Base-by-base conservation (phyloP, 92 coral and sea anemone genomes). In the Epizoanthus ramosus region DNA sequence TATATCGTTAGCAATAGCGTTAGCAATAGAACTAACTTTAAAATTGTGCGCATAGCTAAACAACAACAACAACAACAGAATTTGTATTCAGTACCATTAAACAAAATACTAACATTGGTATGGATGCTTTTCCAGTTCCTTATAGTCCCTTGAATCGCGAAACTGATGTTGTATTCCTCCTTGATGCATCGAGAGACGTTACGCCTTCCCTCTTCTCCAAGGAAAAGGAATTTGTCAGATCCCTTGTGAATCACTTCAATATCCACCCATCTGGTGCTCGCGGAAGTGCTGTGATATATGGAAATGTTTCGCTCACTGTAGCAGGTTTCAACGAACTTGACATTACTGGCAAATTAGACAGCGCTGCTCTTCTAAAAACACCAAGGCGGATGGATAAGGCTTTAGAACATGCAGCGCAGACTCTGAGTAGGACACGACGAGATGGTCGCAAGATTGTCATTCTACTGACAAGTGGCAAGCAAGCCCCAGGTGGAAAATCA, bases 131-230 rank as follows among this genome's bases (percentile, higher is more conserved):
- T 53, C 24, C 61, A 92, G 93, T 71, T 65, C 81, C 89, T 19
- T 88, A 86, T 2, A 76, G 88, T 59, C 90, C 91, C 23, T 85
- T 87, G 41, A 75, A 80, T 72, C 68, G 85, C 33, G 65, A 70
- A 4, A 93, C 93, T 6, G 96, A 92, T 33, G 75, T 92, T 57
- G 87, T 87, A 1, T 85, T 92, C 81, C 71, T 92, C 71, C 33
- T 92, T 10, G 96, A 92, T 74, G 81, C 93, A 43, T 90, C 96
- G 14, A 53, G 52, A 10, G 52, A 80, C 33, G 80, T 92, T 39
- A 72, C 87, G 16, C 61, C 59, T 5, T 33, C n/a, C 57, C 71
- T 86, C 57, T 87, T 86, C 58, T 70, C 22, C 2, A 73, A 68
- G 31, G 89, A 89, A 50, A 50, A 50, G 54, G 54, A 50, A 12